Conservation (phyloP, 2,888 invertebrate species). For the Hirtodrosophila cameraria region DNA sequence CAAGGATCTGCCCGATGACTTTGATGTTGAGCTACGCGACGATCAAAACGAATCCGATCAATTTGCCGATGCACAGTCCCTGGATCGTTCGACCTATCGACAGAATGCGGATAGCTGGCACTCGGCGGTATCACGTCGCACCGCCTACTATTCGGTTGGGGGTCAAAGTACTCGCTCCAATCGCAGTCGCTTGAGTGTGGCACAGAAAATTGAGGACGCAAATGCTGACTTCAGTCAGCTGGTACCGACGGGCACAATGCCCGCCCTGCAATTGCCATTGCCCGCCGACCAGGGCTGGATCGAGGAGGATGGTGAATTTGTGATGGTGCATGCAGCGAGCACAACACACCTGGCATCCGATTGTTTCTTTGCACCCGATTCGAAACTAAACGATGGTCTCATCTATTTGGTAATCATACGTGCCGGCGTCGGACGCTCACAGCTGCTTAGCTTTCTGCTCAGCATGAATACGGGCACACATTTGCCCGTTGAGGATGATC, state of each 20-base stretch:
- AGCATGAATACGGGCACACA: constrained; percentile 94
- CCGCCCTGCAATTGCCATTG: constrained; percentile 88
- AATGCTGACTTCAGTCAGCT: constrained; percentile 67
- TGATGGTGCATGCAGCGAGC: constrained; percentile 94
- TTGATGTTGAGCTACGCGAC: constrained; percentile 33
- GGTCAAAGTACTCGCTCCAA: constrained; percentile 89
- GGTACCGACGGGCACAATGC: constrained; percentile 63
- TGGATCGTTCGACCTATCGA: constrained; percentile 82
- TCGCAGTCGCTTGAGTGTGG: constrained; percentile 66
- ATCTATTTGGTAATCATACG: constrained; percentile 95
- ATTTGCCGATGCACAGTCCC: constrained; percentile 80
- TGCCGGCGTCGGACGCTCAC: constrained; percentile 90
- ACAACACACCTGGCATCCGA: constrained; percentile 95
- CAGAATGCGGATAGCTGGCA: constrained; percentile 91
- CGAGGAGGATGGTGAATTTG: constrained; percentile 89
- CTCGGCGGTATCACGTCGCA: constrained; percentile 90
- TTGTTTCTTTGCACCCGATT: constrained; percentile 93
- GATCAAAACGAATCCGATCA: constrained; percentile 45
- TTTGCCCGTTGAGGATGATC: constrained; percentile 88
- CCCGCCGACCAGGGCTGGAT: constrained; percentile 88
- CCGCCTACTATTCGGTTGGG: constrained; percentile 91
- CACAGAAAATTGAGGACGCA: constrained; percentile 69
- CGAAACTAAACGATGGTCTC: constrained; percentile 94
- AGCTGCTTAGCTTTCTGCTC: constrained; percentile 91
- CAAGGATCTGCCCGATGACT: constrained; percentile 50